These are phyloP conservation scores for Siniperca chuatsi DNA, from an alignment of 2,113 vertebrate species.

Conservation along the genomic window DNA sequence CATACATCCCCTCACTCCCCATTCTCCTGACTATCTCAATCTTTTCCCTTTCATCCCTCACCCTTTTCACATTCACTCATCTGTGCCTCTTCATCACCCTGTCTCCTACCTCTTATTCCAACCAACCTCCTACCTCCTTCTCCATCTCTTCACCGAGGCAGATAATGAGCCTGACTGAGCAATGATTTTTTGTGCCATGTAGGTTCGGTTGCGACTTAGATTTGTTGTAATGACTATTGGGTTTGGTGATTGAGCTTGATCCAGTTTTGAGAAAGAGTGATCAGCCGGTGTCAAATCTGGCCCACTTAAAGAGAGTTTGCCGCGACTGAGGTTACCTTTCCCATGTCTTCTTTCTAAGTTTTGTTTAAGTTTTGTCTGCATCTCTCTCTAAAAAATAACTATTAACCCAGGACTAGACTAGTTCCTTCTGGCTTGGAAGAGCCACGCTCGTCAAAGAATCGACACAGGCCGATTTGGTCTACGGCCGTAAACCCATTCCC, in stretches of 20 bases:
- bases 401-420: neutral
- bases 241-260: neutral
- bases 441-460: too few relatives aligned
- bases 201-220: neutral
- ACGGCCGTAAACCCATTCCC: neutral
- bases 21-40: neutral
- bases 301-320: neutral
- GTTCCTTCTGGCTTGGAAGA: neutral
- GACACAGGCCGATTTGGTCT: too few relatives aligned
- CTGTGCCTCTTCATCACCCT: neutral
- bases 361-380: neutral
- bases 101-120: neutral
- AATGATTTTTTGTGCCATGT: neutral
- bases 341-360: neutral
- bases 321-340: neutral
- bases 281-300: neutral
- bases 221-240: neutral
- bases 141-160: neutral
- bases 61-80: constrained; percentile 6
- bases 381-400: neutral
- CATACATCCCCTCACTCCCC: neutral
- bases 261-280: neutral
- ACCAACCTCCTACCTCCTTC: neutral
- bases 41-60: neutral
- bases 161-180: constrained; percentile 39